Evolutionary conservation across 2,888 invertebrate species (phyloP), one percentile per base, ranked within the genome.

Genomic region (Metallyticus violacea): DNA sequence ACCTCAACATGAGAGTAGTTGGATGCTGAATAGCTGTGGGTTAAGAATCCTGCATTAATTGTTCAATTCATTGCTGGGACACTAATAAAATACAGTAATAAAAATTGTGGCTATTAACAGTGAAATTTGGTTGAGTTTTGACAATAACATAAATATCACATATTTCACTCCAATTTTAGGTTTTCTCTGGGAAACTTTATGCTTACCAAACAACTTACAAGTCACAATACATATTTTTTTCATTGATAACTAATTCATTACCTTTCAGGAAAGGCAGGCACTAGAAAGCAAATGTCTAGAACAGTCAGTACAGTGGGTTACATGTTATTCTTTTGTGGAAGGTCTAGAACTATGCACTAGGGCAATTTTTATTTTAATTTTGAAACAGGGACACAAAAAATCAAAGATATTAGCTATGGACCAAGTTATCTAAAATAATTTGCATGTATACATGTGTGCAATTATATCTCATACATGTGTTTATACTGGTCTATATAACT

Each of bases 401-500:
- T 62, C n/a, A n/a, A n/a, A 85, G 79, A 76, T 79, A 80, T 79
- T 81, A 26, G 30, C 86, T 86, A 84, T 85, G 77, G 83, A 81
- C 77, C 87, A 86, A 83, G 82, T 82, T 87, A 86, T 81, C 86
- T 87, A 86, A 87, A 87, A 87, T 87, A 86, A 86, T 85, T 22
- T 82, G 76, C 79, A 62, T 87, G 29, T 81, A 40, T 86, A 82
- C 27, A 77, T 85, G 80, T 85, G 86, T 81, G 81, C 82, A 62
- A 62, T 28, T 30, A 83, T 26, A 79, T 80, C 82, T 85, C 29
- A 26, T 77, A 80, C 15, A 62, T 62, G 40, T 62, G 40, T 62
- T 62, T 22, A 62, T 62, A 62, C 40, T 62, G 15, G 40, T 85
- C 86, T 83, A 83, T 26, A 78, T 78, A 62, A 62, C 84, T 86